Percentiles rank a stretch among this genome's conserved stretches.
phyloP scores from a whole-genome alignment of 1,140 invertebrate genomes.

The Brachystomella parvula region DNA sequence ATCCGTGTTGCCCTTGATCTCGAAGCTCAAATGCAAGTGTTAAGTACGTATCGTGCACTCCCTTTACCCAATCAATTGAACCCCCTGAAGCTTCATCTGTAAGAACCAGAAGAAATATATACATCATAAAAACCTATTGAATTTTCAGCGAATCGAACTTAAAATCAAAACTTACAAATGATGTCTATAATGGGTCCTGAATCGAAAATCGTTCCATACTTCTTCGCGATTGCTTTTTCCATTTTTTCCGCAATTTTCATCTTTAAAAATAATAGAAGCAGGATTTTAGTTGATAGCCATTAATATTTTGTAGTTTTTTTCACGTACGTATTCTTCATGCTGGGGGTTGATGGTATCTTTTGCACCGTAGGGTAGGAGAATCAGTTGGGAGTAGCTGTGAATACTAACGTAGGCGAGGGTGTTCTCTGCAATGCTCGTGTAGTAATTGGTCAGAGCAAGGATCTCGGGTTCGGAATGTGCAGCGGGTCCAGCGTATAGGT shows the following conservation, averaged over 20 bases:
- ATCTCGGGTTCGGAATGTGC: conserved; percentile 91
- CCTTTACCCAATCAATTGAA: conserved; percentile 84
- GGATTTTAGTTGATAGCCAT: neutral
- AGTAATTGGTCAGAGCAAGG: conserved; percentile 54
- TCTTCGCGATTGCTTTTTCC: conserved; percentile 55
- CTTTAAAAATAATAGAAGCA: neutral
- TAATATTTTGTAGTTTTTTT: neutral
- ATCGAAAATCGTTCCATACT: conserved; percentile 60
- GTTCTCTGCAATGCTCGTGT: conserved; percentile 41
- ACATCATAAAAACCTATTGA: neutral
- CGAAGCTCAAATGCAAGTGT: conserved; percentile 74
- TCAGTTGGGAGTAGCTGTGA: conserved; percentile 81
- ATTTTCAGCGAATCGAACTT: neutral
- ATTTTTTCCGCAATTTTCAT: conserved; percentile 50
- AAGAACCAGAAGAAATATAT: conserved; percentile 40
- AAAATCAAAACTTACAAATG: conserved; percentile 56
- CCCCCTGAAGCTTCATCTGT: conserved; percentile 59
- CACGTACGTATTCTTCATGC: conserved; percentile 55
- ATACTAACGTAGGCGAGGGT: conserved; percentile 68
- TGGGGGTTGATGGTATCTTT: conserved; percentile 44
- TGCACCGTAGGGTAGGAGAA: conserved; percentile 72
- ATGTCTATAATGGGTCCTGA: conserved; percentile 63
- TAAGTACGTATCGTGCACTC: conserved; percentile 40
- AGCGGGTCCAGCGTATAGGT: conserved; percentile 73
- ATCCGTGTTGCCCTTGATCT: conserved; percentile 58